Percentiles rank a stretch among this genome's conserved stretches.
Evolutionary conservation across 2,888 invertebrate species (phyloP).

Genomic region (Trachelus tabidus): DNA sequence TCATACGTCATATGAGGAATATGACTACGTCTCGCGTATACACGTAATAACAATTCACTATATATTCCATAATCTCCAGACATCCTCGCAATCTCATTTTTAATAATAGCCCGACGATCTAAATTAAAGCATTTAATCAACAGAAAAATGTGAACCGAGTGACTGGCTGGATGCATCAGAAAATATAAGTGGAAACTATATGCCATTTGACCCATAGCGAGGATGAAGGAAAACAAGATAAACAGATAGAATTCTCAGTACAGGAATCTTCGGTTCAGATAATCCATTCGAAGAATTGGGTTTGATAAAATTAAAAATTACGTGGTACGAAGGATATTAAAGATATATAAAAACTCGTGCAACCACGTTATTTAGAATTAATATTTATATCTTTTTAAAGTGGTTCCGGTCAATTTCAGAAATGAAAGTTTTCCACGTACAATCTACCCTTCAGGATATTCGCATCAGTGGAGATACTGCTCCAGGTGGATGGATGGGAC

Average conservation of each 20-base stretch:
- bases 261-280: not conserved
- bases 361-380: not conserved
- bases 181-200: not conserved
- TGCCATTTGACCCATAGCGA: not conserved
- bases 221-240: not conserved
- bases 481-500: not conserved
- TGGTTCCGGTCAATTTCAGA: not conserved
- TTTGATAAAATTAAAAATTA: not conserved
- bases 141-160: not conserved
- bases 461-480: not conserved
- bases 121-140: not conserved
- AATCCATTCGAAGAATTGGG: not conserved
- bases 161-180: not conserved
- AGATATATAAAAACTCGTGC: not conserved
- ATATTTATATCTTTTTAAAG: not conserved
- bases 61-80: not conserved
- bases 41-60: not conserved
- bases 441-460: not conserved
- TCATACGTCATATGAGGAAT: not conserved
- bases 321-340: not conserved
- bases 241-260: not conserved
- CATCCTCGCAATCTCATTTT: not conserved
- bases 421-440: not conserved
- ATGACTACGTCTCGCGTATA: not conserved
- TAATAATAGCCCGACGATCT: not conserved